phyloP scores from a whole-genome alignment of 2,888 invertebrate species.

The Didymodactylos carnosus region DNA sequence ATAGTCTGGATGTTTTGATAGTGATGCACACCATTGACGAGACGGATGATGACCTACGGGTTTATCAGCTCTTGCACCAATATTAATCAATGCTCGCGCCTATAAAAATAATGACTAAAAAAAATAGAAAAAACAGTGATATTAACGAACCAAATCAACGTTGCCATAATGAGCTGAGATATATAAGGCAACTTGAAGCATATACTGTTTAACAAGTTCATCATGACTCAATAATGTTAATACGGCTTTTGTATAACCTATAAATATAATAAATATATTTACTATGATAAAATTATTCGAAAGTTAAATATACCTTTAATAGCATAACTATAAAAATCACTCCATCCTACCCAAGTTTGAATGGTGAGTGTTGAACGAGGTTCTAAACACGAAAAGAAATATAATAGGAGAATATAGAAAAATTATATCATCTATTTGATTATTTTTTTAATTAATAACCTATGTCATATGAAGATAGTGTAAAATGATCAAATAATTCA shows the following conservation, averaged over 20 bases:
- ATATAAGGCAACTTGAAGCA: slow-evolving; percentile 6
- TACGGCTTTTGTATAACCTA: slow-evolving; percentile 4
- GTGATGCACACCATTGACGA: slow-evolving; percentile 10
- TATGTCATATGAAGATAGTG: slow-evolving; percentile 25
- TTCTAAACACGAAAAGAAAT: neutral
- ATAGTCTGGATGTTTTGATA: neutral
- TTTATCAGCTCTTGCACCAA: neutral
- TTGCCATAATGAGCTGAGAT: slow-evolving; percentile 6
- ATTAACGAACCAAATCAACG: slow-evolving; percentile 1
- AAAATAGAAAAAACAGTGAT: neutral
- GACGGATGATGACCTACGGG: slow-evolving; percentile 11
- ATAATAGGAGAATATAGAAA: too few species aligned
- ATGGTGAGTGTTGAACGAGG: slow-evolving; percentile 19
- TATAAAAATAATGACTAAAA: neutral
- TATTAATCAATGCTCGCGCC: neutral
- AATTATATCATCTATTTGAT: too few species aligned
- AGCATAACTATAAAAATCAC: slow-evolving; percentile 26
- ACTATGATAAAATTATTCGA: neutral
- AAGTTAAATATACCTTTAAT: slow-evolving; percentile 20
- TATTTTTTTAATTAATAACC: slow-evolving; percentile 11
- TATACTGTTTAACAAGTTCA: slow-evolving; percentile 6
- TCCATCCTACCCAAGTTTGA: slow-evolving; percentile 33
- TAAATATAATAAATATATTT: neutral
- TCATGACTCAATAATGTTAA: neutral
- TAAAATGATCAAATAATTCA: slow-evolving; percentile 28